Percentiles rank a stretch among this genome's conserved stretches.
Evolutionary conservation across 2,888 invertebrate genomes (phyloP).

Genomic region (Lycia hirtaria): DNA sequence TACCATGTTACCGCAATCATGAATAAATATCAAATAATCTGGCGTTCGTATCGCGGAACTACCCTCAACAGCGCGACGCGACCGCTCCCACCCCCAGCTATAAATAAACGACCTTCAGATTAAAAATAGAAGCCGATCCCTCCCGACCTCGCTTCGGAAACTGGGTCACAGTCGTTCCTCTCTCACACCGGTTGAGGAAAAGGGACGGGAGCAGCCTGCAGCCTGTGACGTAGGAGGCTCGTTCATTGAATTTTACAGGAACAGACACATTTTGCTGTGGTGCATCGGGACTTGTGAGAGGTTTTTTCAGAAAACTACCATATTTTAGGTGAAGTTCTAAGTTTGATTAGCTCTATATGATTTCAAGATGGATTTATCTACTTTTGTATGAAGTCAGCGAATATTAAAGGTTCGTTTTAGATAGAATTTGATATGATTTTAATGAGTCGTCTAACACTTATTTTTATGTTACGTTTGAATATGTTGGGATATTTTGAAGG

Average conservation of each 20-base stretch:
- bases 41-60: constrained; percentile 10
- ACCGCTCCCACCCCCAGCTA: constrained; percentile 63
- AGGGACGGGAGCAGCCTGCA: constrained; percentile 66
- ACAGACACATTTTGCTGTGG: constrained; percentile 54
- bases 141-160: constrained; percentile 80
- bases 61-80: constrained; percentile 44
- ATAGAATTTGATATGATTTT: too few species aligned
- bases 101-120: constrained; percentile 85
- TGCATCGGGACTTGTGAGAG: constrained; percentile 57
- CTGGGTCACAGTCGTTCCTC: constrained; percentile 74
- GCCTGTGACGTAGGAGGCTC: constrained; percentile 74
- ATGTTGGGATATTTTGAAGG: neutral
- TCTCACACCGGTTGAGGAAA: constrained; percentile 49
- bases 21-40: constrained; percentile 40
- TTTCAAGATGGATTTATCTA: too few species aligned
- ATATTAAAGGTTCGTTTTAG: too few species aligned
- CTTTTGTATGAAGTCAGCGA: too few species aligned
- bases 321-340: neutral
- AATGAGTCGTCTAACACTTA: neutral
- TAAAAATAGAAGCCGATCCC: constrained; percentile 83
- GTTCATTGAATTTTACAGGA: constrained; percentile 82
- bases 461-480: neutral
- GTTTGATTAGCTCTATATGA: too few species aligned
- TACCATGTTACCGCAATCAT: neutral
- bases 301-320: constrained; percentile 17